Base-by-base conservation (phyloP, 2,113 vertebrate species). In the Oostethus manadensis region DNA sequence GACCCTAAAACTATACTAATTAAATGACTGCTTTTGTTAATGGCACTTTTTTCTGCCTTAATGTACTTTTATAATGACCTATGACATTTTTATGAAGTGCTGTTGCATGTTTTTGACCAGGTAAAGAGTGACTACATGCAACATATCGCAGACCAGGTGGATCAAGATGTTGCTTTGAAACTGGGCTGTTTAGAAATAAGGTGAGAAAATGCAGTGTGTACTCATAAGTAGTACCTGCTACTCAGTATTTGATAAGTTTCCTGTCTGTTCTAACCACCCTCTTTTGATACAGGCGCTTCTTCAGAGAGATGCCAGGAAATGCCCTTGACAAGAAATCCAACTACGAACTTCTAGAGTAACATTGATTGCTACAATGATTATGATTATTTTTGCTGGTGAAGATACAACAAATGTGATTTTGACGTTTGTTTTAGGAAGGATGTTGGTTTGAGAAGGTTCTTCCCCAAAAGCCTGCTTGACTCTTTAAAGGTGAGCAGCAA, bases 311-410 rank as follows among this genome's bases (percentile, higher is more conserved):
- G 97, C 91, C 94, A 47, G 96, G 94, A 70, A 99, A 98, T 8
- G 96, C 97, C 0, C 87, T 99, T 46, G 97, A 99, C 74, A 99
- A 99, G 91, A 99, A 99, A 83, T 99, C 97, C 6, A 99, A 99
- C 88, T 99, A 98, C 67, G 97, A 99, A 87, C 91, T 99, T 43
- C 83, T 99, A 79, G 97, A 99, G 97, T 99, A 89, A 97, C 94
- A 93, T 38, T 46, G 6, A 10, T 51, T 45, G 22, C 5, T 70
- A 8, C 13, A 20, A 51, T 66, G 61, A 61, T 33, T 33, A 33
- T 33, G 7, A 46, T 58, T 18, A 20, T 11, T 26, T 18, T 23
- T 50, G 6, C 22, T 21, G 10, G 8, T 40, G 35, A 40, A 51
- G 48, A 61, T 70, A 10, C 11, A 66, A 1, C 20, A 38, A 44